Conservation (phyloP, 2,888 invertebrate genomes). For the Oscheius sp. region DNA sequence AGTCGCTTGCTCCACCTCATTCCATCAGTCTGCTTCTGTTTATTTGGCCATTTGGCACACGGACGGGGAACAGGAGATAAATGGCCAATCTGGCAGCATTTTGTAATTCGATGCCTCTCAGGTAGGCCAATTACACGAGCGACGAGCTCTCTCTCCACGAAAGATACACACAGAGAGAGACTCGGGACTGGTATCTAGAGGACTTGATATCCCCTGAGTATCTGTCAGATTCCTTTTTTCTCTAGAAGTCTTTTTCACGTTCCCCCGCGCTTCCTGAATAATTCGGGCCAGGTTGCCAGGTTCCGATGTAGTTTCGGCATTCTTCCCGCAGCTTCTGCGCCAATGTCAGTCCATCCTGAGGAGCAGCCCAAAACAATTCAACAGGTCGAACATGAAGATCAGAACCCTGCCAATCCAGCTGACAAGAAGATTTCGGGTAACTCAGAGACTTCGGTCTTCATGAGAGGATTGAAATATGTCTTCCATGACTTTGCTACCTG, state of each 20-base stretch:
- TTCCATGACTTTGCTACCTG: constrained; percentile 68
- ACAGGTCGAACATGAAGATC: constrained; percentile 20
- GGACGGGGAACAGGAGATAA: constrained; percentile 10
- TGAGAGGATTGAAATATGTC: constrained; percentile 54
- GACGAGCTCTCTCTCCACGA: not conserved
- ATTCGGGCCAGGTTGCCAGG: constrained; percentile 3
- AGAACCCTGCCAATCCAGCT: constrained; percentile 1
- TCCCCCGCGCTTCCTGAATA: constrained; percentile 12
- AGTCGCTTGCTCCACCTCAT: not conserved
- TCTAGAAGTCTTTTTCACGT: constrained; percentile 17
- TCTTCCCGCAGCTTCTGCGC: not conserved
- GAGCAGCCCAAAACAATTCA: constrained; percentile 2
- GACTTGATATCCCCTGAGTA: constrained; percentile 5
- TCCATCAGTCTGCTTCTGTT: constrained; percentile 5
- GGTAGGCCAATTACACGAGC: constrained; percentile 31
- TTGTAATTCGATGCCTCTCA: constrained; percentile 33
- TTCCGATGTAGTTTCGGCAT: not conserved
- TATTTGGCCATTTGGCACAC: constrained; percentile 31
- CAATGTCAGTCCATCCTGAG: constrained; percentile 24
- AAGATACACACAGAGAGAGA: constrained; percentile 2
- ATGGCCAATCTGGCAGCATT: constrained; percentile 37
- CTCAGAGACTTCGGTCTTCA: constrained; percentile 39
- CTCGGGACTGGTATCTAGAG: not conserved
- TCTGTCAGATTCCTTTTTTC: not conserved
- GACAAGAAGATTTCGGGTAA: constrained; percentile 11